Percentiles rank a stretch among this genome's conserved stretches.
phyloP scores from a whole-genome alignment of 2,797 vertebrate genomes.

The Centropyge bicolor region DNA sequence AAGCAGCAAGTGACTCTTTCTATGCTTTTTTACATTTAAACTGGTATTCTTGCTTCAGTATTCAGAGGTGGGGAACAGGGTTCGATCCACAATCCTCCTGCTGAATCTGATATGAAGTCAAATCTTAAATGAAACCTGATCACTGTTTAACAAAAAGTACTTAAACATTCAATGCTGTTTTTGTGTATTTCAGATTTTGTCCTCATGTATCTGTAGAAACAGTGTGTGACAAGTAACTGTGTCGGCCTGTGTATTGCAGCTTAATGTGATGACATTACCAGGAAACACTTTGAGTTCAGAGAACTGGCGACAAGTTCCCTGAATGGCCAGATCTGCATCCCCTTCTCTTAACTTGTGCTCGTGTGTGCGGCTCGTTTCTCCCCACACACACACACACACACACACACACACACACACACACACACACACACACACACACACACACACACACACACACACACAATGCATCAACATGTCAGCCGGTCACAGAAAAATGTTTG shows the following conservation, averaged over 20 bases:
- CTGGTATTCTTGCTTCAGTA: background rate
- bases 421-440: constrained; percentile 5
- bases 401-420: background rate
- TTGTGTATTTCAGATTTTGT: background rate
- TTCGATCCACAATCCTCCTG: background rate
- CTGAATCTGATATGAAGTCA: background rate
- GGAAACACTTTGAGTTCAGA: constrained; percentile 82
- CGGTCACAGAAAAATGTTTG: background rate
- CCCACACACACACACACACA: constrained; percentile 20
- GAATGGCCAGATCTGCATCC: constrained; percentile 85
- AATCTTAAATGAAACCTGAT: background rate
- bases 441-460: background rate
- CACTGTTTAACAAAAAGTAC: background rate
- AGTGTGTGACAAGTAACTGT: constrained; percentile 9
- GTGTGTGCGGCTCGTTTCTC: constrained; percentile 43
- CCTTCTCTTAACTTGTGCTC: constrained; percentile 66
- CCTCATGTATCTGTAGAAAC: background rate
- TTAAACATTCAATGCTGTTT: background rate
- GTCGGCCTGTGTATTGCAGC: constrained; percentile 51
- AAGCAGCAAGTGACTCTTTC: constrained; percentile 32
- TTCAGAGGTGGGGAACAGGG: background rate
- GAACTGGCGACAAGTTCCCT: constrained; percentile 85
- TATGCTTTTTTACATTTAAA: background rate
- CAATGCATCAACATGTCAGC: background rate
- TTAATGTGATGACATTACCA: constrained; percentile 78